Evolutionary conservation across 2,797 vertebrate genomes (phyloP).

Genomic region (Anas acuta): DNA sequence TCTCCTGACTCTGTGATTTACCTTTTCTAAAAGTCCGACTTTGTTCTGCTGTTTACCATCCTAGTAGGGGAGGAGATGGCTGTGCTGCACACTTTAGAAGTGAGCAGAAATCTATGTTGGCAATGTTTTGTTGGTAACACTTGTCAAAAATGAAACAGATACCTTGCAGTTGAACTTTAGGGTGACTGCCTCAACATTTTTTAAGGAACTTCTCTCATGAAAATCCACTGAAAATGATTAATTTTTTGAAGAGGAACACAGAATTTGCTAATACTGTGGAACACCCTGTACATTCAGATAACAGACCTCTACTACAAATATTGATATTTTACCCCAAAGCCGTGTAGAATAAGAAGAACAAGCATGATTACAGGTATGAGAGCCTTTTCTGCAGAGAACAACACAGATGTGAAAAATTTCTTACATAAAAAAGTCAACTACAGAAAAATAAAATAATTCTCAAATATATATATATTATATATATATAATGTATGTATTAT

Average conservation of each 20-base stretch:
- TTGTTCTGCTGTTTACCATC: neutral
- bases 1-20: neutral
- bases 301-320: neutral
- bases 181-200: neutral
- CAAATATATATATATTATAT: neutral
- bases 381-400: neutral
- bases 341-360: neutral
- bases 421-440: neutral
- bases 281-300: neutral
- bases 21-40: neutral
- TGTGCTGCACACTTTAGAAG: neutral
- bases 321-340: neutral
- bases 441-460: neutral
- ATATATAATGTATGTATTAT: neutral
- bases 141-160: neutral
- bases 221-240: neutral
- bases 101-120: neutral
- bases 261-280: neutral
- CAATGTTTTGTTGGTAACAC: neutral
- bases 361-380: neutral
- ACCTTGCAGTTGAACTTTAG: neutral
- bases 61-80: accelerated
- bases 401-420: neutral
- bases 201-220: neutral
- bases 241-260: neutral